Percentiles rank a stretch among this genome's conserved stretches.
Evolutionary conservation across 2,797 vertebrate genomes (phyloP).

Genomic region (Phaenicophaeus curvirostris): DNA sequence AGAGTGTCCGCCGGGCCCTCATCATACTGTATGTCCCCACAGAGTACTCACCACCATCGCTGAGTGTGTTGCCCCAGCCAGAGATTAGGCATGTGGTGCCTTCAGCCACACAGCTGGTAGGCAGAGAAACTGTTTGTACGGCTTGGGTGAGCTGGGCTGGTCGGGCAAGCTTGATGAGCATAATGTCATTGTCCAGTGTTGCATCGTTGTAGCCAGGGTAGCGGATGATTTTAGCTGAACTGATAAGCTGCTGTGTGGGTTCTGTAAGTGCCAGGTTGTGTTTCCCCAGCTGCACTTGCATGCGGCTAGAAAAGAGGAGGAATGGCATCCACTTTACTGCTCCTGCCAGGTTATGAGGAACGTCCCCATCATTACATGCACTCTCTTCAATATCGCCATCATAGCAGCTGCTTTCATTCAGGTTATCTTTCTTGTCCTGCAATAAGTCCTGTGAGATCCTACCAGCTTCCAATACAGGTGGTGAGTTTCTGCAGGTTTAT

Average conservation of each 20-base stretch:
- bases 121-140: slow-evolving; percentile 79
- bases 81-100: slow-evolving; percentile 83
- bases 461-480: rapidly evolving
- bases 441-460: too few species aligned
- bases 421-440: too few species aligned
- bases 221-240: slow-evolving; percentile 73
- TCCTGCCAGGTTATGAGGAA: not conserved
- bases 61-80: slow-evolving; percentile 85
- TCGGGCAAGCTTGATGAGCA: slow-evolving; percentile 84
- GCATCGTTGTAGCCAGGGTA: slow-evolving; percentile 69
- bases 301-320: slow-evolving; percentile 67
- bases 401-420: too few species aligned
- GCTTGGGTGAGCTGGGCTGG: slow-evolving; percentile 75
- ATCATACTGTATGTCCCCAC: not conserved
- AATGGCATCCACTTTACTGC: not conserved
- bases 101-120: slow-evolving; percentile 70
- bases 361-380: not conserved
- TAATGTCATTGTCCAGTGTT: slow-evolving; percentile 83
- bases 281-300: slow-evolving; percentile 85
- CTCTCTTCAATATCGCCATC: rapidly evolving
- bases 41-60: slow-evolving; percentile 68
- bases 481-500: not conserved
- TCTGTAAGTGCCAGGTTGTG: slow-evolving; percentile 73
- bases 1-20: rapidly evolving
- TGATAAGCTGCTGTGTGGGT: slow-evolving; percentile 76